Evolutionary conservation across 2,888 invertebrate species (phyloP).

Genomic region (Plagiodera versicolora): DNA sequence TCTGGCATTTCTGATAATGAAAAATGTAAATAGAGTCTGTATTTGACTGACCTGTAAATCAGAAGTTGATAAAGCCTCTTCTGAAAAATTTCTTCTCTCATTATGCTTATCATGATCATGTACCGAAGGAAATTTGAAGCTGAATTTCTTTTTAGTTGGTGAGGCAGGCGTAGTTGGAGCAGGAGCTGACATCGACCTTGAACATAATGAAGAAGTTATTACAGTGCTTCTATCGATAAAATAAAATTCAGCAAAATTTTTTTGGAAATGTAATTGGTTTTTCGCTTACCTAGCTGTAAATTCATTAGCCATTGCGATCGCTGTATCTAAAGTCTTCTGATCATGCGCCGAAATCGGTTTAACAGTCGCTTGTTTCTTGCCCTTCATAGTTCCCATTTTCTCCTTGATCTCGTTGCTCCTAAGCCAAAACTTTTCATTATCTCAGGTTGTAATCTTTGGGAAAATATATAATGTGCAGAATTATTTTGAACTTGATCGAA

Average conservation of each 20-base stretch:
- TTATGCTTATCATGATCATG: slow-evolving; percentile 56
- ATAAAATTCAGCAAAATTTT: slow-evolving; percentile 54
- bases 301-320: slow-evolving; percentile 91
- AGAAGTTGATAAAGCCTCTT: slow-evolving; percentile 82
- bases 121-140: slow-evolving; percentile 69
- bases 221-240: no score
- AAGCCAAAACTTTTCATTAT: no score
- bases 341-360: slow-evolving; percentile 94
- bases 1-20: no score
- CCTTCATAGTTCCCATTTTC: slow-evolving; percentile 50
- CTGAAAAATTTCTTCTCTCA: slow-evolving; percentile 85
- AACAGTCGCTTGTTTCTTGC: slow-evolving; percentile 61
- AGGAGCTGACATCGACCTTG: slow-evolving; percentile 49
- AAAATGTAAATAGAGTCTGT: no score
- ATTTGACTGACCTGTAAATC: slow-evolving; percentile 77
- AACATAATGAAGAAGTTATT: background rate
- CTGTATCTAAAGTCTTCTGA: slow-evolving; percentile 86
- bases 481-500: no score
- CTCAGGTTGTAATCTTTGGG: no score
- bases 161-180: slow-evolving; percentile 61
- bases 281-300: slow-evolving; percentile 60
- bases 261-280: slow-evolving; percentile 50
- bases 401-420: slow-evolving; percentile 72
- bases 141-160: slow-evolving; percentile 78
- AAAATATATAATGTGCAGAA: no score